phyloP scores from a whole-genome alignment of 2,888 invertebrate species.

The Trichopria drosophilae region DNA sequence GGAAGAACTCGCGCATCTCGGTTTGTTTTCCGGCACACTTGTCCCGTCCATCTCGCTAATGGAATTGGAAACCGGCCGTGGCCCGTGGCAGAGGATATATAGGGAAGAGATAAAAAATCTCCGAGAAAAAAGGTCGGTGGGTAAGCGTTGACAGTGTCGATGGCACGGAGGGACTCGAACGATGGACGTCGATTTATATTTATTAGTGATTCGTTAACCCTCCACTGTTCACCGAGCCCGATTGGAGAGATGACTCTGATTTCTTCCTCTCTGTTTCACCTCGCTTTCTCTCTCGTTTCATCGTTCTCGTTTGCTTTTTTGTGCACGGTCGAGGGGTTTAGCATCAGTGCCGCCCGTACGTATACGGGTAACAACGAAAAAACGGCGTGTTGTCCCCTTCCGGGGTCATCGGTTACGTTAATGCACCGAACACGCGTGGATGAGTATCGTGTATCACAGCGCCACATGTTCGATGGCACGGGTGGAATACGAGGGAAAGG shows the following conservation, averaged over 20 bases:
- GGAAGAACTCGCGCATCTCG: no score
- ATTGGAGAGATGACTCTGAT: conserved; percentile 17
- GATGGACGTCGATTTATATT: conserved; percentile 33
- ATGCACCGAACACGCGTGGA: neutral
- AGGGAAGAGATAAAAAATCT: no score
- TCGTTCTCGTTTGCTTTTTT: conserved; percentile 6
- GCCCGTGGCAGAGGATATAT: no score
- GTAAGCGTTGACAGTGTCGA: neutral
- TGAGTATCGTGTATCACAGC: neutral
- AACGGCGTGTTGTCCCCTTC: no score
- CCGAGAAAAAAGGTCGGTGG: no score
- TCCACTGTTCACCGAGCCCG: conserved; percentile 24
- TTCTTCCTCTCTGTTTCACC: neutral
- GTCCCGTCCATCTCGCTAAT: conserved; percentile 32
- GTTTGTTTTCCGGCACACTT: conserved; percentile 30
- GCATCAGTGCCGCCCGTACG: no score
- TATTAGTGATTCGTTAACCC: conserved; percentile 32
- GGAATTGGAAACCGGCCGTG: conserved; percentile 29
- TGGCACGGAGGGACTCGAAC: neutral
- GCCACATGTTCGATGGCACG: conserved; percentile 14
- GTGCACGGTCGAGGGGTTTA: no score
- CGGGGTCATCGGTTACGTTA: conserved; percentile 3
- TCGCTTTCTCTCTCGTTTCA: neutral
- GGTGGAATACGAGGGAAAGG: conserved; percentile 7
- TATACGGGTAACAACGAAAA: no score